These are phyloP conservation scores for Cataglyphis cursor DNA, from an alignment of 2,888 invertebrate species.

Conservation along the genomic window DNA sequence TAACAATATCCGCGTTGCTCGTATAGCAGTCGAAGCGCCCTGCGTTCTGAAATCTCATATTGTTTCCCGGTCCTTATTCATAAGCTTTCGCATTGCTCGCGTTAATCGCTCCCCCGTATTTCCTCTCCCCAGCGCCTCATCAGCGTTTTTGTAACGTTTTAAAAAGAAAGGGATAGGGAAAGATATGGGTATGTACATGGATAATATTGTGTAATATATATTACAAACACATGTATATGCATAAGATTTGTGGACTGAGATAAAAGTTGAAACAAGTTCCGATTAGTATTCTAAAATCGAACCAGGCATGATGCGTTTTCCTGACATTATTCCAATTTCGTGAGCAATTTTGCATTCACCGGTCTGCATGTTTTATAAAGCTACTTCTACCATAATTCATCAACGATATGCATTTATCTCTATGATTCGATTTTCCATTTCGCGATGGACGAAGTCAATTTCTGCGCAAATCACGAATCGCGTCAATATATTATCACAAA, in stretches of 20 bases:
- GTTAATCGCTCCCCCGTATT: slow-evolving; percentile 73
- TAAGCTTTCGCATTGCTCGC: slow-evolving; percentile 72
- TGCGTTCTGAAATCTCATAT: slow-evolving; percentile 78
- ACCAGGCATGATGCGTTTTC: not conserved
- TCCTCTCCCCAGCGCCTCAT: not conserved
- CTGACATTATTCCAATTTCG: slow-evolving; percentile 21
- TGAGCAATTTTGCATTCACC: slow-evolving; percentile 2
- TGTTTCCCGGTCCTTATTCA: slow-evolving; percentile 75
- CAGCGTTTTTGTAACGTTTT: slow-evolving; percentile 41
- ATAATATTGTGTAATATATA: not conserved
- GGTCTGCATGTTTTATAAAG: not conserved
- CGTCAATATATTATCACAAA: slow-evolving; percentile 37
- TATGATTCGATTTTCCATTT: slow-evolving; percentile 48
- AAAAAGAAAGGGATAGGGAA: not conserved
- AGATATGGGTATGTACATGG: not conserved
- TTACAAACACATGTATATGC: too few species aligned
- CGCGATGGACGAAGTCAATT: slow-evolving; percentile 34
- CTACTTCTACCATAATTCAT: slow-evolving; percentile 21
- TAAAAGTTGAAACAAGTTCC: not conserved
- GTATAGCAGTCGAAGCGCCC: slow-evolving; percentile 76
- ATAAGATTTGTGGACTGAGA: not conserved
- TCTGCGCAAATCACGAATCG: slow-evolving; percentile 35
- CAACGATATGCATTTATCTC: slow-evolving; percentile 38
- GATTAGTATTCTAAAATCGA: slow-evolving; percentile 16
- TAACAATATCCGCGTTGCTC: slow-evolving; percentile 82